These are phyloP conservation scores for Daktulosphaira vitifoliae DNA, from an alignment of 1,140 invertebrate genomes.

Conservation along the genomic window DNA sequence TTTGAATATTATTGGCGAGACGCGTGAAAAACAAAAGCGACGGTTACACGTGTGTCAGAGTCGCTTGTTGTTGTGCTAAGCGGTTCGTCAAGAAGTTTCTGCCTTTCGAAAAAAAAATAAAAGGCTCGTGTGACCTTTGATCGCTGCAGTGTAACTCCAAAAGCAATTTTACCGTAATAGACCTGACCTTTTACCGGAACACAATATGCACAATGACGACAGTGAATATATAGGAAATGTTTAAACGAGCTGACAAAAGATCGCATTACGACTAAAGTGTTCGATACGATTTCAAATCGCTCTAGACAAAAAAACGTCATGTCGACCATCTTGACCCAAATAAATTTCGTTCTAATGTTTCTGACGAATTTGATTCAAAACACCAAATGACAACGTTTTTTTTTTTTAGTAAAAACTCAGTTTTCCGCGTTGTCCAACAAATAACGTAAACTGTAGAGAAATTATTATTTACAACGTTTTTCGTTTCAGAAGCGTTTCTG, in stretches of 20 bases:
- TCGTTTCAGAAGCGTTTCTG: too few species aligned
- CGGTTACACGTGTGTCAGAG: background rate
- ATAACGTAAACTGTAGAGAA: too few species aligned
- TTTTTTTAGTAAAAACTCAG: too few species aligned
- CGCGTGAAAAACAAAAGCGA: background rate
- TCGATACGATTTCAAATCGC: conserved; percentile 9
- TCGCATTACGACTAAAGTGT: background rate
- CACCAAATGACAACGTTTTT: too few species aligned
- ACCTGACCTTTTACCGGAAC: conserved; percentile 17
- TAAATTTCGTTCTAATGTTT: too few species aligned
- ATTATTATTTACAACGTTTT: too few species aligned
- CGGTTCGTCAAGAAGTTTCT: background rate
- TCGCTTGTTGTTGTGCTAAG: background rate
- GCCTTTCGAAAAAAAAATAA: background rate
- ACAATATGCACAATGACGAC: conserved; percentile 20
- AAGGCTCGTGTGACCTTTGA: conserved; percentile 25
- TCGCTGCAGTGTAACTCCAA: conserved; percentile 15
- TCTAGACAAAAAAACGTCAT: conserved; percentile 19
- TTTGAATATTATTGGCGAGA: background rate
- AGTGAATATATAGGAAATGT: conserved; percentile 8
- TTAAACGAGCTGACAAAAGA: conserved; percentile 29
- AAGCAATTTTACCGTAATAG: conserved; percentile 32
- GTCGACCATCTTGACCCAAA: too few species aligned
- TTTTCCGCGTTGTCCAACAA: too few species aligned
- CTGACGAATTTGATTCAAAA: too few species aligned